Evolutionary conservation across 2,113 vertebrate species (phyloP).

Genomic region (Epinephelus moara): DNA sequence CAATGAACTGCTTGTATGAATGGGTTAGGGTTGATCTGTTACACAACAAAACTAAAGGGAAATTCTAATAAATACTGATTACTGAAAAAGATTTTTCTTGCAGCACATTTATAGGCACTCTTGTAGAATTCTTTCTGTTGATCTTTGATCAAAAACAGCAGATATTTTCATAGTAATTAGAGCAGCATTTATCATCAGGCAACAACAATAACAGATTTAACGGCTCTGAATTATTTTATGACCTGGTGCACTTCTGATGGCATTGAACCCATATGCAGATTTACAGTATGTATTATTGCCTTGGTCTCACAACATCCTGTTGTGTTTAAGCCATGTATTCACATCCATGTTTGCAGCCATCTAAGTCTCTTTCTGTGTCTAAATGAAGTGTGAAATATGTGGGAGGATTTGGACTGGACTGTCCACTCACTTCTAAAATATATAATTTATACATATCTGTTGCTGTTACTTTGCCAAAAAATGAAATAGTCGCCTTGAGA

Average conservation of each 20-base stretch:
- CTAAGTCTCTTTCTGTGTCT: conserved; percentile 37
- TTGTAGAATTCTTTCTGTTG: neutral
- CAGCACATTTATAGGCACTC: neutral
- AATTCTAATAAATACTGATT: neutral
- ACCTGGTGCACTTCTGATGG: neutral
- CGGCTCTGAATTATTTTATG: conserved; percentile 12
- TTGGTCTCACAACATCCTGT: conserved; percentile 32
- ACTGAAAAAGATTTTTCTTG: neutral
- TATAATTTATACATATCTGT: conserved; percentile 47
- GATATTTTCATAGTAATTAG: conserved; percentile 3
- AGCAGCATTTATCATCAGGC: conserved; percentile 7
- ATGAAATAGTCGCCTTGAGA: conserved; percentile 40
- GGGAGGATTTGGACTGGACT: conserved; percentile 68
- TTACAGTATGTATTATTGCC: conserved; percentile 2
- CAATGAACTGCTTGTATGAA: neutral
- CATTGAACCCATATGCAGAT: conserved; percentile 27
- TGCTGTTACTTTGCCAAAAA: conserved; percentile 53
- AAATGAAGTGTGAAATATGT: conserved; percentile 72
- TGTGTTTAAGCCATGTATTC: conserved; percentile 18
- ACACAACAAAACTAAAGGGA: neutral
- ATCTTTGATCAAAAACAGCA: neutral
- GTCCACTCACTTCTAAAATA: conserved; percentile 66
- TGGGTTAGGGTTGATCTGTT: neutral
- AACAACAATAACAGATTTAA: conserved; percentile 26
- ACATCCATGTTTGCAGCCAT: conserved; percentile 27